Percentiles rank a stretch among this genome's conserved stretches.
These are phyloP conservation scores for Dermatemys mawii DNA, from an alignment of 2,113 vertebrate genomes.

Conservation along the genomic window DNA sequence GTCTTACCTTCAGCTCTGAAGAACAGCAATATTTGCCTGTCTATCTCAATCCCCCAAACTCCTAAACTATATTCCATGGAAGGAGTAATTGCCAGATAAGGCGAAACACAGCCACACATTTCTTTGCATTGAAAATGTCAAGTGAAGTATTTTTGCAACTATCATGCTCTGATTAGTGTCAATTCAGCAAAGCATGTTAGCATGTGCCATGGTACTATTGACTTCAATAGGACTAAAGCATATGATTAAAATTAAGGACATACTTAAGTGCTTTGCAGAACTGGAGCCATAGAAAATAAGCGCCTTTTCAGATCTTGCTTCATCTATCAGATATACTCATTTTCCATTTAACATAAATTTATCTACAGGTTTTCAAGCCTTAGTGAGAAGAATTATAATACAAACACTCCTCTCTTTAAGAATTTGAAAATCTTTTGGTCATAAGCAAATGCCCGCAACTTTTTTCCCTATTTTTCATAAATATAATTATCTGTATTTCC, in stretches of 20 bases:
- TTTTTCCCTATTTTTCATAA: not conserved
- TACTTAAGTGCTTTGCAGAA: not conserved
- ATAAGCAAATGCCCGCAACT: not conserved
- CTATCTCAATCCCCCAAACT: not conserved
- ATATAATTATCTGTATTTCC: not conserved
- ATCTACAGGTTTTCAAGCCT: not conserved
- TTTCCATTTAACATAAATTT: not conserved
- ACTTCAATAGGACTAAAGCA: not conserved
- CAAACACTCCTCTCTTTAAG: not conserved
- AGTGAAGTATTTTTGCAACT: not conserved
- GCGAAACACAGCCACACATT: not conserved
- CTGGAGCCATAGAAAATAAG: not conserved
- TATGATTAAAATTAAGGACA: not conserved
- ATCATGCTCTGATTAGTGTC: not conserved
- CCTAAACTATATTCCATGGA: not conserved
- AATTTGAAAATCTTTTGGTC: conserved; percentile 16
- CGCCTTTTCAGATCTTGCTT: not conserved
- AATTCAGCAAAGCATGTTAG: not conserved
- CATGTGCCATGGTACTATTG: not conserved
- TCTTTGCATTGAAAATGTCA: not conserved
- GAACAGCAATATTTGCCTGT: not conserved
- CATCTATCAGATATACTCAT: not conserved
- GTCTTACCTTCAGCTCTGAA: not conserved
- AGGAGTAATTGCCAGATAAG: not conserved
- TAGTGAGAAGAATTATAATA: not conserved